These are phyloP conservation scores for Priapulus caudatus DNA, from an alignment of 2,888 invertebrate species.

Conservation along the genomic window DNA sequence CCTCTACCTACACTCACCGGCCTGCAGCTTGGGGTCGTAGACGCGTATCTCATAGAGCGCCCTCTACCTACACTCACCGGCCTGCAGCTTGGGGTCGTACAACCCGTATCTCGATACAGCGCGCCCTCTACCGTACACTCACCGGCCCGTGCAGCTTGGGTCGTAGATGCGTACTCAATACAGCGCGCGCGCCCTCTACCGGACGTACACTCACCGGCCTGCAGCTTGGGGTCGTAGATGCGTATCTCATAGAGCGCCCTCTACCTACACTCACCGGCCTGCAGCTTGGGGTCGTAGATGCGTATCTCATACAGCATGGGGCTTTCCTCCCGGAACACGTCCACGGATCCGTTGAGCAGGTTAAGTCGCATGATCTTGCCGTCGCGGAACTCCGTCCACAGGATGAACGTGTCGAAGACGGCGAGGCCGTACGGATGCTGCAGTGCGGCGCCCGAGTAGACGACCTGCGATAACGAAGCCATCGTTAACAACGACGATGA, in stretches of 20 bases:
- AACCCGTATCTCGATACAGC: too few species aligned
- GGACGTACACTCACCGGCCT: too few species aligned
- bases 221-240: conserved; percentile 52
- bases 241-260: conserved; percentile 48
- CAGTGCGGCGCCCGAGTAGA: conserved; percentile 43
- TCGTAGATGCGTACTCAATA: too few species aligned
- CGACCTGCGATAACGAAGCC: conserved; percentile 22
- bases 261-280: conserved; percentile 45
- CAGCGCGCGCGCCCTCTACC: too few species aligned
- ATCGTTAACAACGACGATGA: too few species aligned
- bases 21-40: too few species aligned
- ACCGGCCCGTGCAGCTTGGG: too few species aligned
- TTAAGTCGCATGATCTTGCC: conserved; percentile 47
- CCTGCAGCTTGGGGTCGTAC: too few species aligned
- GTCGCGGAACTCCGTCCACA: conserved; percentile 58
- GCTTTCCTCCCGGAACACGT: conserved; percentile 47
- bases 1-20: too few species aligned
- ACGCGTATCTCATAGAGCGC: too few species aligned
- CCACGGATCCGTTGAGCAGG: conserved; percentile 39
- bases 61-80: too few species aligned
- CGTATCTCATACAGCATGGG: conserved; percentile 48
- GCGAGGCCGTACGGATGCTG: conserved; percentile 58
- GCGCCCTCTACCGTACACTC: too few species aligned
- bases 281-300: conserved; percentile 49
- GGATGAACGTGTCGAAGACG: conserved; percentile 49